Evolutionary conservation across 2,888 invertebrate species (phyloP).

Genomic region (Drosophila subsilvestris): DNA sequence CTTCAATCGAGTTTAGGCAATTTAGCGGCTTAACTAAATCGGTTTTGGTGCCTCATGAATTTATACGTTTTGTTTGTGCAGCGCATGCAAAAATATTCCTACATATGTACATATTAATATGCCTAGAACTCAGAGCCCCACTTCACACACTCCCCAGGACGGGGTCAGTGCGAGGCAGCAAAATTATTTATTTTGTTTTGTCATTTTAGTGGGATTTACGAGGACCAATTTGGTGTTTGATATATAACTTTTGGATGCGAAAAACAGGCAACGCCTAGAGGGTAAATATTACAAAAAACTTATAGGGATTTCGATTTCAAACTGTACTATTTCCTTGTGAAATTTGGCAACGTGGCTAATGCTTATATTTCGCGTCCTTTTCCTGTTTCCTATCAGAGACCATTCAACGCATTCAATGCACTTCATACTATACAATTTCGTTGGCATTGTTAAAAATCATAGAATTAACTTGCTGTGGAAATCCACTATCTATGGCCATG

Average conservation of each 20-base stretch:
- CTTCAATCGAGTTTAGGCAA: conserved; percentile 71
- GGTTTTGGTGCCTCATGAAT: conserved; percentile 73
- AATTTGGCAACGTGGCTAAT: conserved; percentile 20
- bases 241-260: conserved; percentile 9
- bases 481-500: background rate
- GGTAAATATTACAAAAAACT: background rate
- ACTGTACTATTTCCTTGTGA: background rate
- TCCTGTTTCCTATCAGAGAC: conserved; percentile 12
- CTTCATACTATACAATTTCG: conserved; percentile 22
- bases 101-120: conserved; percentile 39
- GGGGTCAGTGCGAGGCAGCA: conserved; percentile 11
- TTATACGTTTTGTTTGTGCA: conserved; percentile 78
- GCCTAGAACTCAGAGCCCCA: conserved; percentile 5
- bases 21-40: conserved; percentile 78
- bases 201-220: conserved; percentile 52
- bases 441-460: conserved; percentile 25
- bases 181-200: conserved; percentile 58
- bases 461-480: conserved; percentile 25
- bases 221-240: conserved; percentile 36
- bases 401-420: conserved; percentile 16
- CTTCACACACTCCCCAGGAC: conserved; percentile 15
- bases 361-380: conserved; percentile 5
- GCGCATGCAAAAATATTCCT: conserved; percentile 68
- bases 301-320: too few species aligned
- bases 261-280: background rate